A percentile compares a stretch with the other conserved stretches of the same genome.
Conservation (phyloP, 2,113 vertebrate species). For the Cebidichthys violaceus region DNA sequence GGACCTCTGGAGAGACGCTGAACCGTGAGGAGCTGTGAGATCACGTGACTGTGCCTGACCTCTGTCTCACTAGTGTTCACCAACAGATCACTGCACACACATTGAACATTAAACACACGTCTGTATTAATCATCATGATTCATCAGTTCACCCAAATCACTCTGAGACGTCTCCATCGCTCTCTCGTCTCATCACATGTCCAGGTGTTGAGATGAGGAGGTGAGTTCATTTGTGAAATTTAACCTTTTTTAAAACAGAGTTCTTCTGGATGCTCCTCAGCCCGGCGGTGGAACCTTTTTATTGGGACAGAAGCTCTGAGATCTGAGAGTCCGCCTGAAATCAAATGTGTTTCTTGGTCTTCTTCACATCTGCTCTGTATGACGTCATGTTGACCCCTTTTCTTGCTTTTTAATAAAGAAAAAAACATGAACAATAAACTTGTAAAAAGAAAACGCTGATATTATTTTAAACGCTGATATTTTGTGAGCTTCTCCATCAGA, state of each 20-base stretch:
- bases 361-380: no score
- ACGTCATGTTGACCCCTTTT: no score
- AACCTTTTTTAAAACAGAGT: not conserved
- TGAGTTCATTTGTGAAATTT: not conserved
- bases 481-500: no score
- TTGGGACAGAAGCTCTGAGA: not conserved
- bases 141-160: not conserved
- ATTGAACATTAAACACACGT: not conserved
- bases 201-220: no score
- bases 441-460: not conserved
- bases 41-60: conserved; percentile 54
- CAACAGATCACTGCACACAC: not conserved
- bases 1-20: not conserved
- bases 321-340: not conserved
- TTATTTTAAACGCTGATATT: no score
- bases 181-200: no score
- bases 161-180: no score
- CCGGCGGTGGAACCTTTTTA: not conserved
- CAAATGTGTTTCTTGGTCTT: not conserved
- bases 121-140: not conserved
- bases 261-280: not conserved
- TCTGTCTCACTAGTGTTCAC: conserved; percentile 1
- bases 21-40: conserved; percentile 22
- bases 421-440: not conserved
- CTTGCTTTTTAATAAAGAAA: not conserved